Percentiles rank a stretch among this genome's conserved stretches.
These are phyloP conservation scores for Sarotherodon lohbergeri DNA, from an alignment of 2,113 vertebrate genomes.

Conservation along the genomic window DNA sequence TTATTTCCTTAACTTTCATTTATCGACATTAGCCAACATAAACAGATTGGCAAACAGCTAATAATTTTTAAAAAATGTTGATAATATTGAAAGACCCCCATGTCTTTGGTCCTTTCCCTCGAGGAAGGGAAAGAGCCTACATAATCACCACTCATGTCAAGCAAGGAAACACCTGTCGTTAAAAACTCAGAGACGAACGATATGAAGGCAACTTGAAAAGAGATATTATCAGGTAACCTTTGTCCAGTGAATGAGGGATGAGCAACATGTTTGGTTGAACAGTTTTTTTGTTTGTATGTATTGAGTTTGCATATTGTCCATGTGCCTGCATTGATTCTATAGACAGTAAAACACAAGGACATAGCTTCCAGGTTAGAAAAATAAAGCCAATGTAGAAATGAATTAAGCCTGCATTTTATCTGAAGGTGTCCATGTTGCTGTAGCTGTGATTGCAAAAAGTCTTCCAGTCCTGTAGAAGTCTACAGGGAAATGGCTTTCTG, in stretches of 20 bases:
- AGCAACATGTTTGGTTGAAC: background rate
- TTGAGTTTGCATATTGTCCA: background rate
- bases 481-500: background rate
- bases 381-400: fast-evolving
- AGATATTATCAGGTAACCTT: background rate
- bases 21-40: background rate
- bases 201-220: background rate
- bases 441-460: background rate
- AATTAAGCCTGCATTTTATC: background rate
- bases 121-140: background rate
- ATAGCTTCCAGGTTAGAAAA: background rate
- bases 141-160: background rate
- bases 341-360: background rate
- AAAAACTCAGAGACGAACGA: background rate
- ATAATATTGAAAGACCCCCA: background rate
- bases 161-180: background rate
- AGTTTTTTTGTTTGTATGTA: background rate
- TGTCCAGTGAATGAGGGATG: background rate
- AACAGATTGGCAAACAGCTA: background rate
- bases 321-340: background rate
- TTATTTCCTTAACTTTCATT: background rate
- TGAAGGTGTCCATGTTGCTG: background rate
- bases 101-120: background rate
- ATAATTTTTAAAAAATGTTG: fast-evolving
- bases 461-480: background rate